Evolutionary conservation across 2,797 vertebrate species (phyloP).

Genomic region (Bovichtus variegatus): DNA sequence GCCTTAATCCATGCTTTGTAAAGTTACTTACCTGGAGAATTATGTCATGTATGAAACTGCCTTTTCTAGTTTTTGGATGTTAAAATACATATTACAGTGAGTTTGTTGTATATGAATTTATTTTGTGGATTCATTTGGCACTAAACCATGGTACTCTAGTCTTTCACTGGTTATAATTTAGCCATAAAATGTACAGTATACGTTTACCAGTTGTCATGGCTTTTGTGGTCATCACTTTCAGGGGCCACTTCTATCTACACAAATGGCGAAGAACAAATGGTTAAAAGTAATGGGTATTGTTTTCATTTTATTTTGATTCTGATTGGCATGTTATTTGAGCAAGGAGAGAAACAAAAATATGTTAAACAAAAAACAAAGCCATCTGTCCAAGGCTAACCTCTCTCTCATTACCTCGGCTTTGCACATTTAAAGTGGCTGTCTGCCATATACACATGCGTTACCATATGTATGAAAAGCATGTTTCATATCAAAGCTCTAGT

Average conservation of each 20-base stretch:
- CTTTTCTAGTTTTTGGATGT: not conserved
- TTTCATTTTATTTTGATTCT: not conserved
- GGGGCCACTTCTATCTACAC: not conserved
- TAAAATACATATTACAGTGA: not conserved
- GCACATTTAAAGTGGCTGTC: not conserved
- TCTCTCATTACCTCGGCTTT: not conserved
- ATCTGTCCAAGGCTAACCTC: not conserved
- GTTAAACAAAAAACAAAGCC: not conserved
- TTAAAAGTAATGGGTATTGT: not conserved
- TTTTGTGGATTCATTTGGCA: not conserved
- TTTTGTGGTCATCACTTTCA: not conserved
- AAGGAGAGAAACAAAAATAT: not conserved
- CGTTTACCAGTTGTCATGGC: not conserved
- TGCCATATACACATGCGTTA: not conserved
- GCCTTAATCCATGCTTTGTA: not conserved
- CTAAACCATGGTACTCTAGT: not conserved
- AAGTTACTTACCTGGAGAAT: conserved; percentile 20
- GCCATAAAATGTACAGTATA: not conserved
- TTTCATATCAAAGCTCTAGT: not conserved
- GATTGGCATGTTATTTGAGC: not conserved
- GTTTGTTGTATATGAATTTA: not conserved
- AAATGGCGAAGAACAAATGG: not conserved
- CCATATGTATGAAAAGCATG: not conserved
- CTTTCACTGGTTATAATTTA: not conserved
- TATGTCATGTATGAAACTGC: not conserved